A percentile compares a stretch with the other conserved stretches of the same genome.
phyloP scores from a whole-genome alignment of 2,797 vertebrate species.

The Cuniculus paca region DNA sequence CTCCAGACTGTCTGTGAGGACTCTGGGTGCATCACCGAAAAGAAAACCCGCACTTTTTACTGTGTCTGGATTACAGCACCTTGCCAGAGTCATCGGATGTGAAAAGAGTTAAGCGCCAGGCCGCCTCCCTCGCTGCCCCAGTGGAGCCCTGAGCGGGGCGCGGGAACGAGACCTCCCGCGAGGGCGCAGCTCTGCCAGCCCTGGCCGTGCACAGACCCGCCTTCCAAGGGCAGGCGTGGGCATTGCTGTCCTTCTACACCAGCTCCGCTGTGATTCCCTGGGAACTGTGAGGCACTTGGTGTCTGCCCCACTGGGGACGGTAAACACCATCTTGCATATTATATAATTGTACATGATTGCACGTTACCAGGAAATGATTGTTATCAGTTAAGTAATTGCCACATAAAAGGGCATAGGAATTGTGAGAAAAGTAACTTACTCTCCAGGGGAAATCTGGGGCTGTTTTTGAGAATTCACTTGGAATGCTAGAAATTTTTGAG shows the following conservation, averaged over 20 bases:
- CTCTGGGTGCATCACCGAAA: not conserved
- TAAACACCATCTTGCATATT: not conserved
- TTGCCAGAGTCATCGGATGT: not conserved
- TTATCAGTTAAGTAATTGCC: not conserved
- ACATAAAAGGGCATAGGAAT: not conserved
- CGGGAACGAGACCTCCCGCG: not conserved
- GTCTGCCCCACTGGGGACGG: no score
- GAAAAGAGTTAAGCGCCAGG: not conserved
- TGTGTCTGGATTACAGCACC: not conserved
- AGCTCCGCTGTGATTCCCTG: not conserved
- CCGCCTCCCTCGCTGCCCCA: not conserved
- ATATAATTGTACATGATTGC: not conserved
- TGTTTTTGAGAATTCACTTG: conserved; percentile 5
- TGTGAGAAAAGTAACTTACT: not conserved
- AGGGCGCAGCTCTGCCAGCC: not conserved
- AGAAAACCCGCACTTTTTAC: not conserved
- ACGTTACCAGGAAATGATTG: not conserved
- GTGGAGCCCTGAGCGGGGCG: not conserved
- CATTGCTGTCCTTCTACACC: not conserved
- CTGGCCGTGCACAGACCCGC: no score
- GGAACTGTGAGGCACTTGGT: not conserved
- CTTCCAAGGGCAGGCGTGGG: not conserved
- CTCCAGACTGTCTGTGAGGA: not conserved
- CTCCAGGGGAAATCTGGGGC: not conserved
- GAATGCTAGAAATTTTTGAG: not conserved